phyloP scores from a whole-genome alignment of 1,140 invertebrate genomes.

The Belonocnema kinseyi region DNA sequence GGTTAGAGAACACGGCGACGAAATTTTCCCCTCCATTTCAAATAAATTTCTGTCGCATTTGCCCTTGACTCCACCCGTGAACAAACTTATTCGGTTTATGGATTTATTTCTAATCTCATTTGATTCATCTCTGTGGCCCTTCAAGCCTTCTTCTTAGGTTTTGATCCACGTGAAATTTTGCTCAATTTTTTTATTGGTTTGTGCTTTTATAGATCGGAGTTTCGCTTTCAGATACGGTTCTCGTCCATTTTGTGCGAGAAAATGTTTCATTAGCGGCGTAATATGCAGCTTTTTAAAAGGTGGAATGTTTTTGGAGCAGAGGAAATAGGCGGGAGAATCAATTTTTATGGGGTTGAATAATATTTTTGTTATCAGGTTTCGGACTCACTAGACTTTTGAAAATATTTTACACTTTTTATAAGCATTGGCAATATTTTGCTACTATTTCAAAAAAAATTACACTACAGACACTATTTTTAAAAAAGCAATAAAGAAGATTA shows the following conservation, averaged over 20 bases:
- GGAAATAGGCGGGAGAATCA: no score
- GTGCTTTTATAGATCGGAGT: not conserved
- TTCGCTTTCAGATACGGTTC: not conserved
- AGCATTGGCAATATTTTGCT: no score
- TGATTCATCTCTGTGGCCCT: not conserved
- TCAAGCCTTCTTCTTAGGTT: not conserved
- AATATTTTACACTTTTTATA: no score
- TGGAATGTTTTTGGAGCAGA: no score
- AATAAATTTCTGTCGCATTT: slow-evolving; percentile 17
- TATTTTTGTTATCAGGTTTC: not conserved
- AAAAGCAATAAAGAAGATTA: no score
- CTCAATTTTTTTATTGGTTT: not conserved
- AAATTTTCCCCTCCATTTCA: not conserved
- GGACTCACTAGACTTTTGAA: no score
- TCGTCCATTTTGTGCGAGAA: not conserved
- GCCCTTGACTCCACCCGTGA: slow-evolving; percentile 26
- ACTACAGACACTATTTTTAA: no score
- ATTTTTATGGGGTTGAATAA: no score
- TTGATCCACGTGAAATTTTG: not conserved
- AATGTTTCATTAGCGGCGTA: not conserved
- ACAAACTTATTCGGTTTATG: not conserved
- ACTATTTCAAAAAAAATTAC: no score
- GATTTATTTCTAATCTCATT: not conserved
- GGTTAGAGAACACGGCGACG: slow-evolving; percentile 7
- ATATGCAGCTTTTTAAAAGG: not conserved